Conservation (phyloP, 2,797 vertebrate species). For the Spizella passerina region DNA sequence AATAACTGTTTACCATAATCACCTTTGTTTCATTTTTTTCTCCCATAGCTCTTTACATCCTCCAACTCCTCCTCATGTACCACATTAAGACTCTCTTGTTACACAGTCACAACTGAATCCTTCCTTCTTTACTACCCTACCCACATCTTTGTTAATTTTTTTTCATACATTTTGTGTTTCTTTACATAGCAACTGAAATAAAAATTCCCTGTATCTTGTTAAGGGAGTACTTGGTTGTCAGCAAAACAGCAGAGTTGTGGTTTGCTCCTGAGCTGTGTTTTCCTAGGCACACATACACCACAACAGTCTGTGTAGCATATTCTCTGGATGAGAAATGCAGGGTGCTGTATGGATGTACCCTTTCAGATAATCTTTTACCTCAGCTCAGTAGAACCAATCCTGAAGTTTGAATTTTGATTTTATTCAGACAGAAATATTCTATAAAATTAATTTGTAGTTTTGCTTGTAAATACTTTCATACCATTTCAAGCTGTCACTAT, state of each 20-base stretch:
- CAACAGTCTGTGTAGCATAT: not conserved
- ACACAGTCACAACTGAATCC: not conserved
- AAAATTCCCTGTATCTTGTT: not conserved
- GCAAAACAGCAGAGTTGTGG: not conserved
- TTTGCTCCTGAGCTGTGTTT: not conserved
- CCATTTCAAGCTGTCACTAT: not conserved
- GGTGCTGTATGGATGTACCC: not conserved
- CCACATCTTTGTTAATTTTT: conserved; percentile 9
- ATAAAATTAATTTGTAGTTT: not conserved
- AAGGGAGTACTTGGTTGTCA: not conserved
- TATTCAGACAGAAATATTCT: not conserved
- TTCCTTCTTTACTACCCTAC: conserved; percentile 10
- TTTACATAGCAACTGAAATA: conserved; percentile 38
- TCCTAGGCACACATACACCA: not conserved
- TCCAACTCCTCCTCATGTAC: not conserved
- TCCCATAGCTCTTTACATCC: conserved; percentile 26
- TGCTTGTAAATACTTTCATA: not conserved
- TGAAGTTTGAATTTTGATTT: not conserved
- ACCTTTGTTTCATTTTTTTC: conserved; percentile 55
- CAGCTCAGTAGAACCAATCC: not conserved
- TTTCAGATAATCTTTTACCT: not conserved
- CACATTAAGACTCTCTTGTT: conserved; percentile 1
- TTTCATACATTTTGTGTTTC: not conserved
- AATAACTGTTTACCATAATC: conserved; percentile 22
- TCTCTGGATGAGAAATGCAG: not conserved